Conservation (phyloP, 2,888 invertebrate species). For the Erannis defoliaria region DNA sequence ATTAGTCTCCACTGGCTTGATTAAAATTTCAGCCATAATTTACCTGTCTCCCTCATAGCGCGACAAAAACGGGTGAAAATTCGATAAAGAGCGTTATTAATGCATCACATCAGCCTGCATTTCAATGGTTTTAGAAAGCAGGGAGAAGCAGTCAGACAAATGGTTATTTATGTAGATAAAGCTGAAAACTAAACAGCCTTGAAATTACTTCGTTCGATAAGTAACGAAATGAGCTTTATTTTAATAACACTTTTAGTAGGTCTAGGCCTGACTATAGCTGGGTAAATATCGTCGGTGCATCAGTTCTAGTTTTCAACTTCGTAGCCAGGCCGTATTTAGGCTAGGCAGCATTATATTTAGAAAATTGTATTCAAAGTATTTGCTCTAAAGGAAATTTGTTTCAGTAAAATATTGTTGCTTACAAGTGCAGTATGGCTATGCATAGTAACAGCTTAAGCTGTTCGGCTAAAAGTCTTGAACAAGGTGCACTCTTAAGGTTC, state of each 20-base stretch:
- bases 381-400: too few species aligned
- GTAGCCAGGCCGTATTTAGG: too few species aligned
- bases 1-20: background rate
- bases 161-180: conserved; percentile 15
- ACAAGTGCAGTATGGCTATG: too few species aligned
- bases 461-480: too few species aligned
- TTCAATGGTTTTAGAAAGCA: conserved; percentile 16
- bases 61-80: conserved; percentile 26
- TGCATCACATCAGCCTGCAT: conserved; percentile 12
- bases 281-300: background rate
- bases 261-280: background rate
- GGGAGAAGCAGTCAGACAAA: background rate
- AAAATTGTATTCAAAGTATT: too few species aligned
- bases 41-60: conserved; percentile 27
- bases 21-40: conserved; percentile 17
- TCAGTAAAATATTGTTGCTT: too few species aligned
- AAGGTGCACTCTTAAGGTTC: too few species aligned
- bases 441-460: too few species aligned
- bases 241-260: background rate
- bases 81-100: conserved; percentile 29
- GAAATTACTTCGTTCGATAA: conserved; percentile 2
- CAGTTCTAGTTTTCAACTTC: too few species aligned
- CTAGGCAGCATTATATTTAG: too few species aligned
- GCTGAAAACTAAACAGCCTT: conserved; percentile 12
- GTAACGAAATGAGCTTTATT: background rate